Conservation (phyloP, 2,797 vertebrate species). For the Leptodactylus fallax region DNA sequence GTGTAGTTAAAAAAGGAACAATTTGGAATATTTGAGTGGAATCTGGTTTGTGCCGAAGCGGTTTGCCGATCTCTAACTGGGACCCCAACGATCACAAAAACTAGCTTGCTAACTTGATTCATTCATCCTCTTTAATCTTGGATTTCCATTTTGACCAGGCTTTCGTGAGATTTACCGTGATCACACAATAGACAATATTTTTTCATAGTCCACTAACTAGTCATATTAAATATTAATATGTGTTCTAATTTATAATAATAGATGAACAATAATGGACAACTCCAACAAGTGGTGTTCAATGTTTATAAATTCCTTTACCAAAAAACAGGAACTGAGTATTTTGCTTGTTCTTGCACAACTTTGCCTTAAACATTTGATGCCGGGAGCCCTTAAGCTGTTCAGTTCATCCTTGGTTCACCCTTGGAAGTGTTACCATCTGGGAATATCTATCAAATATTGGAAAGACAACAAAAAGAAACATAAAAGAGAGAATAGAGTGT, state of each 20-base stretch:
- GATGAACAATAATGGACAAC: neutral
- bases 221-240: neutral
- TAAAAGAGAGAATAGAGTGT: neutral
- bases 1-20: too few species aligned
- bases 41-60: too few species aligned
- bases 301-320: neutral
- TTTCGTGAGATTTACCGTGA: too few species aligned
- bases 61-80: too few species aligned
- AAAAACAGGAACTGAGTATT: neutral
- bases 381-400: neutral
- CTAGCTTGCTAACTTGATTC: too few species aligned
- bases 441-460: constrained; percentile 1
- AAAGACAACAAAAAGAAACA: constrained; percentile 16
- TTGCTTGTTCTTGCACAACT: neutral
- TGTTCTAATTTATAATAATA: neutral
- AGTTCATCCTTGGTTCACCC: constrained; percentile 20
- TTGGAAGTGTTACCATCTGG: constrained; percentile 15
- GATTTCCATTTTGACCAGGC: too few species aligned
- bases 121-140: too few species aligned
- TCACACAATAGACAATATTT: too few species aligned
- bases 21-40: too few species aligned
- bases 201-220: neutral
- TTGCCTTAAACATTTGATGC: neutral
- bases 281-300: neutral
- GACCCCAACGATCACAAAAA: too few species aligned